phyloP scores from a whole-genome alignment of 2,888 invertebrate genomes.

The Teinopalpus imperialis region DNA sequence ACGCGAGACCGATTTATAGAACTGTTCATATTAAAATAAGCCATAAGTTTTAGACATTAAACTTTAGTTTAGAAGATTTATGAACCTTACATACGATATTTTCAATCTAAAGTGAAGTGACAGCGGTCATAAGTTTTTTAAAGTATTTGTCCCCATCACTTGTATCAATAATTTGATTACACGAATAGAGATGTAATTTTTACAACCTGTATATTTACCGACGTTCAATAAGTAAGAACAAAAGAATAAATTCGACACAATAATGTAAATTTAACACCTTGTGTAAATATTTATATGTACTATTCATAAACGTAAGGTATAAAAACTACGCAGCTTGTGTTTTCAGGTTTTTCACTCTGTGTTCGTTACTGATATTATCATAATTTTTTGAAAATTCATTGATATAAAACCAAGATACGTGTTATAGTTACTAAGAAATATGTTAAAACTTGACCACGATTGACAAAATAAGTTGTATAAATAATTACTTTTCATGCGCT shows the following conservation, averaged over 20 bases:
- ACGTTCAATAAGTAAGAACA: slow-evolving; percentile 2
- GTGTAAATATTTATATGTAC: slow-evolving; percentile 9
- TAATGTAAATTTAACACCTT: slow-evolving; percentile 8
- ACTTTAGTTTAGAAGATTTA: too few relatives aligned
- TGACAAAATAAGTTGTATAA: too few relatives aligned
- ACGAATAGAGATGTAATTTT: slow-evolving; percentile 16
- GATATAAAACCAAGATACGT: too few relatives aligned
- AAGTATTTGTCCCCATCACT: slow-evolving; percentile 7
- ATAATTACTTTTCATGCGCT: too few relatives aligned
- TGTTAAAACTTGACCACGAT: too few relatives aligned
- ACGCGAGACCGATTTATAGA: too few relatives aligned
- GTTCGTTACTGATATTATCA: too few relatives aligned
- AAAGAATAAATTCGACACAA: slow-evolving; percentile 12
- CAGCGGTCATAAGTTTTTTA: neutral
- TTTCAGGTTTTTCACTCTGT: neutral
- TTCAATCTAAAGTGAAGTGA: neutral
- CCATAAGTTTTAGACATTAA: too few relatives aligned
- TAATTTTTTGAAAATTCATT: too few relatives aligned
- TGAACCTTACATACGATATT: neutral
- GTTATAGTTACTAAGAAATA: too few relatives aligned
- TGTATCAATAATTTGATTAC: slow-evolving; percentile 21
- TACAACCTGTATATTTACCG: slow-evolving; percentile 1
- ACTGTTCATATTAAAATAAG: too few relatives aligned
- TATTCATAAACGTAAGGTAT: neutral
- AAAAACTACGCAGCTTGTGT: neutral